Conservation (phyloP, 2,888 invertebrate species). For the Sepioteuthis lessoniana region DNA sequence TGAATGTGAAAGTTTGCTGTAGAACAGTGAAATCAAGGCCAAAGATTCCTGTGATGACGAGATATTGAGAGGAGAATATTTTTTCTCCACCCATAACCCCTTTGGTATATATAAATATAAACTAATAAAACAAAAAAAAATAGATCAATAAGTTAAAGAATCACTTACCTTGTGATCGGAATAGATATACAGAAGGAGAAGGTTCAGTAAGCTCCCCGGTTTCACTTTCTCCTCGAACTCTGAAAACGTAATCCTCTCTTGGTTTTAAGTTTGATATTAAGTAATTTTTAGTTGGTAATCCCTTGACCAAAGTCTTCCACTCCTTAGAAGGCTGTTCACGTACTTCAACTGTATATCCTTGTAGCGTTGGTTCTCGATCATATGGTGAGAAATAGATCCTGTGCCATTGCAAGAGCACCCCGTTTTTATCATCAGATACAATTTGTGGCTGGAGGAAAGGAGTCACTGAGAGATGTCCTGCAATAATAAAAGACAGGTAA, state of each 20-base stretch:
- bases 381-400: constrained; percentile 62
- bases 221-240: constrained; percentile 91
- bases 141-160: no score
- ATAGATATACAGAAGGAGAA: constrained; percentile 82
- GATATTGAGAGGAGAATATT: no score
- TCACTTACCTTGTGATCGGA: constrained; percentile 61
- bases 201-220: constrained; percentile 94
- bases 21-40: no score
- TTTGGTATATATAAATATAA: no score
- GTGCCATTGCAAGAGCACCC: constrained; percentile 66
- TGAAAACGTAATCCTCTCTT: constrained; percentile 94
- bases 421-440: constrained; percentile 63
- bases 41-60: no score
- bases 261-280: constrained; percentile 81
- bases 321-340: constrained; percentile 57
- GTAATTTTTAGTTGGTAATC: constrained; percentile 62
- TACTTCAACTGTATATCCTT: constrained; percentile 59
- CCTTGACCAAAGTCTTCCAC: constrained; percentile 65
- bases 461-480: constrained; percentile 63
- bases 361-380: constrained; percentile 40
- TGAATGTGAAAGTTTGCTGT: no score
- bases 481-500: background rate
- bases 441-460: constrained; percentile 66
- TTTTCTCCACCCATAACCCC: no score
- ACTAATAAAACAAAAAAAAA: background rate